Base-by-base conservation (phyloP, 2,888 invertebrate species). In the Diabrotica balteata region DNA sequence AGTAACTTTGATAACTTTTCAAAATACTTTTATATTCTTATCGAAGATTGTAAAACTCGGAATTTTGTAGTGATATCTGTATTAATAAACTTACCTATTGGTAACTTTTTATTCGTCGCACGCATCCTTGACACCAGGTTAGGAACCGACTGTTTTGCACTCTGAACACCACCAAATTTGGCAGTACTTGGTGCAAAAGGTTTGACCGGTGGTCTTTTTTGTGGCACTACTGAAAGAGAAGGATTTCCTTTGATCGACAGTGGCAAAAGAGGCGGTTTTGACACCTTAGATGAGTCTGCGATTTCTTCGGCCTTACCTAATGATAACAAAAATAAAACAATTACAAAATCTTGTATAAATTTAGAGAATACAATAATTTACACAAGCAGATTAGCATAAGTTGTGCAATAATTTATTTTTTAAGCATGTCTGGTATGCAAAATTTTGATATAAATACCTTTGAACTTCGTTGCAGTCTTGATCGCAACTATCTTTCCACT, bases 401-500 rank as follows among this genome's bases (percentile, higher is more conserved):
- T 32, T 32, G 32, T 32, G 32, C 32, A 32, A 32, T 32, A 32
- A 32, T 32, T 32, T 32, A 0, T 4, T 32, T 32, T 32, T 32
- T 32, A 32, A 32, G 5, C 32, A 32, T 32, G 32, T 4, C 32
- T 32, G 32, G 32, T 32, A 2, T 32, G 32, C 32, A 32, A 4
- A 32, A 32, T 32, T 32, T 32, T 32, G 32, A 4, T 32, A 32
- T 32, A 32, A 32, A 32, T 32, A 59, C 87, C 83, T 78, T 89
- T 89, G 7, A 91, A 86, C 83, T 92, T 93, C 72, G 91, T 88
- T 0, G 92, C 90, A 0, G 92, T 92, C 79, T 92, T 90, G 75
- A 97, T 96, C 42, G 97, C 96, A 73, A 97, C 96, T 69, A 97
- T 95, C 85, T 96, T 96, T 44, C 97, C 97, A 75, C 95, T 95